Evolutionary conservation across 2,113 vertebrate genomes (phyloP), one percentile per base, ranked within the genome.

Genomic region (Calonectris borealis): DNA sequence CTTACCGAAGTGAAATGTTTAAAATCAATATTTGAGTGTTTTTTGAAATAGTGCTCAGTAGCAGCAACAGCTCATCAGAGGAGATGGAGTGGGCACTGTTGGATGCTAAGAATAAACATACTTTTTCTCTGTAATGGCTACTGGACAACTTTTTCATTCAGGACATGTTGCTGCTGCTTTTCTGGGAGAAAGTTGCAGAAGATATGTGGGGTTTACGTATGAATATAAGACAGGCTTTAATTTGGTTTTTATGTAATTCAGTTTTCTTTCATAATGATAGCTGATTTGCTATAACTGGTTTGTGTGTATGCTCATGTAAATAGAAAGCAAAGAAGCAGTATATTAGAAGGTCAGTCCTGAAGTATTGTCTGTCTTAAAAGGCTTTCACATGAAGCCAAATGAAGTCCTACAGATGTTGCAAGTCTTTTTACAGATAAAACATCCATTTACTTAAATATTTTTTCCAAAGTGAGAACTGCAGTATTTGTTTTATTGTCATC

Each of bases 11-110:
- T 95, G 97, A 98, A 97, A 94, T 93, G 93, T 94, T 98, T 97
- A 93, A 97, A 98, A 97, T 98, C 93, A 95, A 95, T 98, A 97
- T 95, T 96, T 91, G 84, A 96, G 75, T 94, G 48, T 80, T 97
- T 97, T 95, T 89, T 95, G 84, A 90, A 96, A 92, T 82, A 85
- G 73, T 91, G 86, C 52, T 95, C 4, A 77, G 75, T 78, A 94
- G 83, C 83, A 97, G 93, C 86, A 93, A 60, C 54, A 94, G 48
- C 68, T 96, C 71, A 88, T 93, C 69, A 90, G 57, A 32, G 32
- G 46, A 93, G 42, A 71, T 76, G 71, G 20, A 91, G 64, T 29
- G 25, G 36, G 66, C 34, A 57, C 27, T 52, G 6, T 17, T 9
- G 1, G 61, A 22, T 81, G 42, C 76, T 83, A 58, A 90, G 57